Conservation (phyloP, 30 jellyfish, hydroid and myxozoan species). For the Clytia hemisphaerica region DNA sequence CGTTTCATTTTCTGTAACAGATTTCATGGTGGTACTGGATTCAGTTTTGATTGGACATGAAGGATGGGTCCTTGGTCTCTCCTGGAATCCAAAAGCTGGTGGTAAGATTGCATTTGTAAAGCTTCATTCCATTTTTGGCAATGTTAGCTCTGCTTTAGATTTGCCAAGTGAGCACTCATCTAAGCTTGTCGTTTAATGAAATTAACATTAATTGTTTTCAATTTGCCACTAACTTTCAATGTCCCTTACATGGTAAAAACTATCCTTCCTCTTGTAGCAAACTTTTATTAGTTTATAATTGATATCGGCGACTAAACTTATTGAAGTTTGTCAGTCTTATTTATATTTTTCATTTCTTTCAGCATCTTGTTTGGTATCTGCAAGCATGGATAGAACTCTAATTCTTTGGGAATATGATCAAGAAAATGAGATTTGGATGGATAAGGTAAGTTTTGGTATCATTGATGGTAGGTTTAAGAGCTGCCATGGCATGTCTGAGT, state of each 20-base stretch:
- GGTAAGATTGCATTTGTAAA: no score
- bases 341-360: neutral
- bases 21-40: conserved; percentile 47
- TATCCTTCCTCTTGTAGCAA: no score
- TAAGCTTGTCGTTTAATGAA: neutral
- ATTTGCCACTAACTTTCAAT: neutral
- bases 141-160: neutral
- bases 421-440: conserved; percentile 73
- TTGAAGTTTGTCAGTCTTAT: no score
- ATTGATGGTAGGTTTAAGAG: neutral
- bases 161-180: neutral
- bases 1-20: conserved; percentile 20
- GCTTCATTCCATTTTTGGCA: conserved; percentile 34
- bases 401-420: conserved; percentile 76
- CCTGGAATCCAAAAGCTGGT: conserved; percentile 62
- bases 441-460: conserved; percentile 42
- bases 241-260: no score
- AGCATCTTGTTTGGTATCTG: conserved; percentile 52
- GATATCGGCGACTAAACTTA: no score
- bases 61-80: conserved; percentile 89
- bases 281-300: no score
- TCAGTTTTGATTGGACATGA: conserved; percentile 84
- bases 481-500: no score
- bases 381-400: conserved; percentile 90
- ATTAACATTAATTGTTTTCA: neutral